Base-by-base conservation (phyloP, 1,140 invertebrate genomes). In the Apis cerana region DNA sequence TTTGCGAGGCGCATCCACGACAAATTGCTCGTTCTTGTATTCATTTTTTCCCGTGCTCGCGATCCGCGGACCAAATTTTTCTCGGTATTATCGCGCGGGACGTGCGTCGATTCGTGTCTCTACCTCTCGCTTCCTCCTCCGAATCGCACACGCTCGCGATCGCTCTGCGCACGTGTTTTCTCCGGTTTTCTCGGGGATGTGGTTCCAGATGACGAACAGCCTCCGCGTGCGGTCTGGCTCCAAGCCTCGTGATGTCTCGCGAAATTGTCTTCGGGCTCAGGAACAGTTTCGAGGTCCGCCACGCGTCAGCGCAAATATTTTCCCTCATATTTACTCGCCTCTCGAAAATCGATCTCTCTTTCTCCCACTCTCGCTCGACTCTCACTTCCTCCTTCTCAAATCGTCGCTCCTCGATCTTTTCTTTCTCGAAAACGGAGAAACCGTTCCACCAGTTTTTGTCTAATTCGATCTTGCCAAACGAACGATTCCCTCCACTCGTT, bases 241-340 rank as follows among this genome's bases (percentile, higher is more conserved):
- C 67, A 78, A 77, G 75, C 65, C 67, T 70, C 80, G 65, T 64
- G 75, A 70, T 77, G 69, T 76, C 80, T 62, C 77, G 70, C 23
- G 80, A 82, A 82, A 82, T 78, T 78, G 81, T 82, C 81, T 82
- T 82, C 80, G 58, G 64, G 65, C 75, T 50, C 56, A 33, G 48
- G 4, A 59, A 64, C 27, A 70, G 67, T 82, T 78, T 78, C 75
- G 75, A 64, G 75, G 48, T 54, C 58, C 48, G 21, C 19, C 54
- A 43, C 33, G 10, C 68, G 77, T 62, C 68, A 27, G 23, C 58
- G 23, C 54, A 76, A 76, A 76, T 76, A 76, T 65, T 65, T 54
- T 64, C 61, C 50, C 75, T 43, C n/a, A 76, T 65, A 76, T 76
- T 76, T 54, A 65, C 75, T 76, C 61, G 59, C 27, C 27, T 27